Evolutionary conservation across 2,797 vertebrate genomes (phyloP), one percentile per base, ranked within the genome.

Genomic region (Sebastes kiyomatsui): DNA sequence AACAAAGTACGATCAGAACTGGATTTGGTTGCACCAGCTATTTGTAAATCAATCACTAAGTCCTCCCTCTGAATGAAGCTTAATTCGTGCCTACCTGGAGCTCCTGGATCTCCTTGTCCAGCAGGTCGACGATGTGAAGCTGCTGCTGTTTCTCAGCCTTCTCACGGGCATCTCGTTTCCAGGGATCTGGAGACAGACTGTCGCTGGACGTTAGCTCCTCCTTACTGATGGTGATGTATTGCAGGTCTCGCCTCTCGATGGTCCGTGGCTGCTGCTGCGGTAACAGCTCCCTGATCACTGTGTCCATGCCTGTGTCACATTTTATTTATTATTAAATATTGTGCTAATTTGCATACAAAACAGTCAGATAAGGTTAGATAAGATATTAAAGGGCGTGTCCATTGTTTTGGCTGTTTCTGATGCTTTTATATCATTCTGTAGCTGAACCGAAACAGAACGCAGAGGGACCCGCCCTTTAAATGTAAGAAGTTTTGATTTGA

Each of bases 61-160:
- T 30, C 64, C 2, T 22, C 14, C 16, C 8, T 20, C n/a, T 33
- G 18, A 28, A 10, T 7, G 16, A 28, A 68, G 46, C 10, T 52
- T 25, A 6, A n/a, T 18, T 1, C 1, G 23, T 2, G 11, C 79
- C 18, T 49, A 94, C 96, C 93, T 99, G 97, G 42, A 99, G 97
- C 0, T 99, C 99, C 90, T 97, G 97, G 93, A 99, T 99, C 95
- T 99, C 99, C 73, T 96, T 97, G 91, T 98, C 98, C 84, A 99
- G 96, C 92, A 99, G 97, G 86, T 99, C 98, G 16, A 98, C 97
- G 8, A 99, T 97, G 93, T 99, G 98, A 89, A 99, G 96, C 93
- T 99, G 99, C 92, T 99, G 98, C 93, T 99, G 98, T 59, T 99
- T 99, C 94, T 99, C 99, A 9, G 98, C 95, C 87, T 99, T 99